These are phyloP conservation scores for Gasterosteus nipponicus DNA, from an alignment of 2,113 vertebrate species.

Conservation along the genomic window DNA sequence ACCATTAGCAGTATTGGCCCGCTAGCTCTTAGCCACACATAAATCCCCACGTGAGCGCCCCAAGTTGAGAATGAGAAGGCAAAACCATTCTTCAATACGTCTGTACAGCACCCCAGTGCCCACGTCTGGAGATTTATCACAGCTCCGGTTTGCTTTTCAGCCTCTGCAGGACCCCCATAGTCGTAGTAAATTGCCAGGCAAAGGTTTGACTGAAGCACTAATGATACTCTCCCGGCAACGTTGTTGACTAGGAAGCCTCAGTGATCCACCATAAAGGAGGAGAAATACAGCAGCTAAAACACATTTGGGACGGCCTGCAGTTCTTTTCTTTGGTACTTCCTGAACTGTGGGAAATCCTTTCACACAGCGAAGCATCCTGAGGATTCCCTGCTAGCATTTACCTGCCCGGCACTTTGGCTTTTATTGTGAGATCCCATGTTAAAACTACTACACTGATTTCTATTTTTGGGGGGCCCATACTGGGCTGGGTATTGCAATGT, in stretches of 20 bases:
- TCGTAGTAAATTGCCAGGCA: slow-evolving; percentile 47
- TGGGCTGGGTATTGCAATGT: slow-evolving; percentile 71
- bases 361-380: slow-evolving; percentile 60
- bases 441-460: slow-evolving; percentile 66
- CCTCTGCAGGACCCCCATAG: slow-evolving; percentile 26
- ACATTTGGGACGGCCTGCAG: slow-evolving; percentile 16
- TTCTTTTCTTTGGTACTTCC: slow-evolving; percentile 45
- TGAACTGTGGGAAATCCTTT: slow-evolving; percentile 72
- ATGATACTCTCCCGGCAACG: slow-evolving; percentile 17
- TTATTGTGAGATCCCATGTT: slow-evolving; percentile 71
- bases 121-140: slow-evolving; percentile 41
- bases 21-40: slow-evolving; percentile 56
- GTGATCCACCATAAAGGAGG: slow-evolving; percentile 15
- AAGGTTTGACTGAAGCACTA: slow-evolving; percentile 52
- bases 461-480: slow-evolving; percentile 80
- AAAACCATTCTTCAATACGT: slow-evolving; percentile 52
- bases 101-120: slow-evolving; percentile 26
- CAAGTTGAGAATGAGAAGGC: slow-evolving; percentile 34
- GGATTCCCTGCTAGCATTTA: slow-evolving; percentile 73
- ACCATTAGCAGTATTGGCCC: slow-evolving; percentile 57
- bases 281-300: slow-evolving; percentile 25
- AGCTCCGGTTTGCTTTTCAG: slow-evolving; percentile 46
- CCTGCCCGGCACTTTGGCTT: slow-evolving; percentile 69
- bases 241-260: slow-evolving; percentile 45
- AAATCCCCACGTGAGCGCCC: slow-evolving; percentile 49